A percentile compares a stretch with the other conserved stretches of the same genome.
phyloP scores from a whole-genome alignment of 2,113 vertebrate genomes.

The Axis porcinus region DNA sequence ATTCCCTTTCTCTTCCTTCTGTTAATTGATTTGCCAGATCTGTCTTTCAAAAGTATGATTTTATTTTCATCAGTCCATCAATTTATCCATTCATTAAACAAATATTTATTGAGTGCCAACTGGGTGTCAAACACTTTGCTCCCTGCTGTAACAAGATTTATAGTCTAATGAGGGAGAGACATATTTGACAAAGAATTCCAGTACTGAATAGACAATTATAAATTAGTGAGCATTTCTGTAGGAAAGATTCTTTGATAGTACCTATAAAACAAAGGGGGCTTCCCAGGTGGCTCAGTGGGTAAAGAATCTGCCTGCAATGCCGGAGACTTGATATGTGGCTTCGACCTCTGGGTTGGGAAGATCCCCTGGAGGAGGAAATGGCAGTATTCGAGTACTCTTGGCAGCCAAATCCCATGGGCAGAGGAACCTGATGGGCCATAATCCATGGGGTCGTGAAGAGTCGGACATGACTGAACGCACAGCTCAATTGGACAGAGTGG shows the following conservation, averaged over 20 bases:
- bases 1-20: conserved; percentile 20
- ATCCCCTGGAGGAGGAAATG: not conserved
- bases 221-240: not conserved
- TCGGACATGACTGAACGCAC: not conserved
- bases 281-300: not conserved
- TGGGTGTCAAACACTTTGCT: not conserved
- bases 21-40: conserved; percentile 41
- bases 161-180: not conserved
- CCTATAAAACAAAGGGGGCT: not conserved
- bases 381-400: not conserved
- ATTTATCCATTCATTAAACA: not conserved
- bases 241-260: not conserved
- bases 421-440: not conserved
- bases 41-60: conserved; percentile 45
- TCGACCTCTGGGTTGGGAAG: not conserved
- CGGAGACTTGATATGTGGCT: not conserved
- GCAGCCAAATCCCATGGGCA: not conserved
- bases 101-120: not conserved
- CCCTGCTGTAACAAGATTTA: not conserved
- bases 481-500: not conserved
- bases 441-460: not conserved
- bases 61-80: conserved; percentile 32
- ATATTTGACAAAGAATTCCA: not conserved
- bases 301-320: not conserved
- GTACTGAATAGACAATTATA: not conserved